A percentile compares a stretch with the other conserved stretches of the same genome.
These are phyloP conservation scores for Philotrypesis tridentata DNA, from an alignment of 1,140 invertebrate species.

Conservation along the genomic window DNA sequence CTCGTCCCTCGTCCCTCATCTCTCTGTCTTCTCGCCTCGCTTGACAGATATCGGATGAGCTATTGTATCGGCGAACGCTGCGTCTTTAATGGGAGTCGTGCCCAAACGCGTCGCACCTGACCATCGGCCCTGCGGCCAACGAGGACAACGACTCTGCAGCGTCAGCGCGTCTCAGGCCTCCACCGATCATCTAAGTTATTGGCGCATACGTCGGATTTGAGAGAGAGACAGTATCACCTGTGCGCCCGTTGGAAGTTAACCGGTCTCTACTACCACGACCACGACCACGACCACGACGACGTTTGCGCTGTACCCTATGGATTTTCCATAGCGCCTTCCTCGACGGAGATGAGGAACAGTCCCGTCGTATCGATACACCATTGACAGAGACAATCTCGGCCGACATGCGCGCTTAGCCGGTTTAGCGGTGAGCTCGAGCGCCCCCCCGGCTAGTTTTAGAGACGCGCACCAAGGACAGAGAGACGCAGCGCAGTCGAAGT, in stretches of 20 bases:
- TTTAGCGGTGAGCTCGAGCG: not conserved
- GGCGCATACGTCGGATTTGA: not conserved
- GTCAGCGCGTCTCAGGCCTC: not conserved
- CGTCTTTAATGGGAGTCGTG: not conserved
- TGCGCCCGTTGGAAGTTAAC: not conserved
- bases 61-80: not conserved
- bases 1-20: not conserved
- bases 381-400: not conserved
- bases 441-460: not conserved
- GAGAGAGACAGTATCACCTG: not conserved
- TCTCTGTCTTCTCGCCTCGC: not conserved
- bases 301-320: not conserved
- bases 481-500: no score
- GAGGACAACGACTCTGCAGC: not conserved
- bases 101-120: not conserved
- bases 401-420: not conserved
- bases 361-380: not conserved
- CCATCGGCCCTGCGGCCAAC: not conserved
- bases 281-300: no score
- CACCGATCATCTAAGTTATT: not conserved
- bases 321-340: not conserved
- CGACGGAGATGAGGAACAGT: not conserved
- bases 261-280: no score
- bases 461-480: not conserved
- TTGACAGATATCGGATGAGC: conserved; percentile 1